Base-by-base conservation (phyloP, 2,113 vertebrate genomes). In the Hirundichthys speculiger region DNA sequence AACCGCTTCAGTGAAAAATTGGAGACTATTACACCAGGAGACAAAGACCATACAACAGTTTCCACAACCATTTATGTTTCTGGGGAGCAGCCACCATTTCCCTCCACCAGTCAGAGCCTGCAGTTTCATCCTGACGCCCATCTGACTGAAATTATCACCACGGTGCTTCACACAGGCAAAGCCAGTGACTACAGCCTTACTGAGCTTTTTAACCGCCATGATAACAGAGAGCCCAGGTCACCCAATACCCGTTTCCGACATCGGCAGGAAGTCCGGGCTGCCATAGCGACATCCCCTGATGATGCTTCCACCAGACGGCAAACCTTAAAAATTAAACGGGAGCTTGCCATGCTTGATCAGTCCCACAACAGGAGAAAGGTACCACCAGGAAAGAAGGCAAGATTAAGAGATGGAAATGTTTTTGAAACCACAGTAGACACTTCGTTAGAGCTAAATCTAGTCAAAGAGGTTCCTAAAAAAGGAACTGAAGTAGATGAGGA, bases 1-100 rank as follows among this genome's bases (percentile, higher is more conserved):
- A 92, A 94, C 76, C 93, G 93, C 47, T 94, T 97, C 86, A 96
- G 93, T 86, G 94, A 97, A 75, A 96, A 96, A 82, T 85, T 98
- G 70, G 96, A 97, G 79, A 94, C 92, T 60, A 96, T 96, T 86
- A 92, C 92, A 86, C 93, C 95, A 49, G 86, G 92, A 79, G 94
- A 95, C 84, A 90, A 86, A 69, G 90, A 92, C 30, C 78, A 88
- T 59, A 90, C 86, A 77, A 71, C 90, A 53, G 59, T 60, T 47
- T 61, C 72, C 2, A 60, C 73, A 3, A 18, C 49, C 2, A 7
- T 64, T 24, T 58, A 42, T 64, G 64, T 47, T 58, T 88, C 92
- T 83, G 94, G 94, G 66, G 88, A 92, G 48, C 75, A 85, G 58
- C 88, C 79, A 59, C 76, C 89, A 56, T 63, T 51, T 27, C 53